Evolutionary conservation across 2,113 vertebrate genomes (phyloP), one percentile per base, ranked within the genome.

Genomic region (Xerus inauris): DNA sequence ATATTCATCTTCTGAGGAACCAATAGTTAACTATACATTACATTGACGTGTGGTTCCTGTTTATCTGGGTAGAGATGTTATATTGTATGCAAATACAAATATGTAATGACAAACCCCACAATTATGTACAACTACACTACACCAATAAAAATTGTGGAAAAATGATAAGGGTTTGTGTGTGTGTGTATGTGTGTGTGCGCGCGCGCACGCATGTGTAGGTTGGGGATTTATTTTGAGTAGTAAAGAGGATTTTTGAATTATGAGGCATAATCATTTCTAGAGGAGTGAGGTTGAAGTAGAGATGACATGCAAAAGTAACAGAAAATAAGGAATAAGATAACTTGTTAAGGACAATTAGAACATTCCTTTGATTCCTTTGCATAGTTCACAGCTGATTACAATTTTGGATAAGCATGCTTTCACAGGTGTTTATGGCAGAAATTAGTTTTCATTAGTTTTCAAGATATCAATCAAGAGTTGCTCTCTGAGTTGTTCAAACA

Each of bases 391-490:
- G 8, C 62, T 90, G 26, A 91, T 69, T 84, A 54, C 5, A 77
- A n/a, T 35, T 94, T 93, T 32, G 19, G 16, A n/a, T 86, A 32
- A 24, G 16, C 16, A 64, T 5, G 57, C 76, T 87, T 94, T 92
- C 42, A 88, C 79, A 77, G 57, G 9, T 84, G 26, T 67, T 72
- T 83, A 88, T 45, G 42, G 5, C 19, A 69, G 6, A 84, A 64
- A 67, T 82, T 89, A 69, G 69, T 88, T 91, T 73, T 80, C 35
- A 67, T 82, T 89, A 69, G 69, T 88, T 91, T 73, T 80, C 35
- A 8, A 92, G 62, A 54, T 49, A 49, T 19, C 12, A 45, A n/a
- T 76, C 35, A 94, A 22, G 30, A 97, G 40, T 81, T 86, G 8
- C 6, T 64, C 8, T 79, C 59, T 92, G 65, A 69, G 26, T 38